Evolutionary conservation across 2,113 vertebrate genomes (phyloP).

Genomic region (Morphnarchus princeps): DNA sequence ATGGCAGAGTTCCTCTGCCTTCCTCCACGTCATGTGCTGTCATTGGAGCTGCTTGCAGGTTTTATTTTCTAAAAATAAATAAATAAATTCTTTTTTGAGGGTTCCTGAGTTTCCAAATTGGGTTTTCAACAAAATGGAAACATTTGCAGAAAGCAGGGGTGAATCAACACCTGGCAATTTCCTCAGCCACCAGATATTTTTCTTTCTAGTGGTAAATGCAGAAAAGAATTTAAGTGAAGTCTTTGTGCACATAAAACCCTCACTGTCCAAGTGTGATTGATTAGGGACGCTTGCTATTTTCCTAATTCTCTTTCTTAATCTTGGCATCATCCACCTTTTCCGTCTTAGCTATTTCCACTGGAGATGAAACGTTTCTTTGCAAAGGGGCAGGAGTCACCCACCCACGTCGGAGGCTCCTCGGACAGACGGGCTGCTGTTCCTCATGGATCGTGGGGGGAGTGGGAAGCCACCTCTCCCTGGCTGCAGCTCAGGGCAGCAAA

Average conservation of each 20-base stretch:
- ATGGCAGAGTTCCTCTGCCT: background rate
- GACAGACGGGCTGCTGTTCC: background rate
- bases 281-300: background rate
- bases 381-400: background rate
- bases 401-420: background rate
- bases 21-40: background rate
- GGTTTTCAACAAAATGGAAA: background rate
- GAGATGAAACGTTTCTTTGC: background rate
- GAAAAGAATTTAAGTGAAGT: background rate
- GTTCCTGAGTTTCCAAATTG: background rate
- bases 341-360: background rate
- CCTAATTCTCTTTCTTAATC: background rate
- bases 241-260: conserved; percentile 9
- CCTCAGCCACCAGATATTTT: background rate
- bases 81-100: background rate
- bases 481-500: background rate
- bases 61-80: background rate
- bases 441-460: background rate
- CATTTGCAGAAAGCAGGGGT: background rate
- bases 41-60: background rate
- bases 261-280: conserved; percentile 11
- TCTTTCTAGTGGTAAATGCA: background rate
- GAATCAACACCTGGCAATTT: background rate
- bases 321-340: background rate
- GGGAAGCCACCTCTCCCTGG: conserved; percentile 3